Percentiles rank a stretch among this genome's conserved stretches.
Evolutionary conservation across 2,888 invertebrate genomes (phyloP).

Genomic region (Thymelicus sylvestris): DNA sequence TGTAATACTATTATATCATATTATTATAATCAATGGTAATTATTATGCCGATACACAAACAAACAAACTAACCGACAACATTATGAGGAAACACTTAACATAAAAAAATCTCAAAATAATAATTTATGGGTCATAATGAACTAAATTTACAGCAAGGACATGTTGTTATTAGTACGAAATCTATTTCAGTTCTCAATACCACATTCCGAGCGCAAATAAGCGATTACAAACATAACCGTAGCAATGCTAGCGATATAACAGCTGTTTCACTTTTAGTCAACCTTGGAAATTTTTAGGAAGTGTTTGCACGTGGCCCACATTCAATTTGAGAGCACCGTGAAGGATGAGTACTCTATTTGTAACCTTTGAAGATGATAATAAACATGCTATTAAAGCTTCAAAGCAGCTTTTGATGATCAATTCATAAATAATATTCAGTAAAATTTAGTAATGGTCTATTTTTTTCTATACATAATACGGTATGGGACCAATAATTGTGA

Average conservation of each 20-base stretch:
- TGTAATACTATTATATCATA: too few species aligned
- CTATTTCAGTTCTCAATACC: slow-evolving; percentile 19
- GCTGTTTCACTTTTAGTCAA: slow-evolving; percentile 32
- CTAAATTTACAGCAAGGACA: slow-evolving; percentile 14
- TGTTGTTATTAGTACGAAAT: slow-evolving; percentile 14
- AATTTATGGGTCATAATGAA: not conserved
- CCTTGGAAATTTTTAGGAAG: slow-evolving; percentile 34
- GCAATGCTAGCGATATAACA: slow-evolving; percentile 27
- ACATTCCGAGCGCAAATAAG: slow-evolving; percentile 1
- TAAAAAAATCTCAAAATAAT: not conserved
- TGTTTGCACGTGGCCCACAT: slow-evolving; percentile 13
- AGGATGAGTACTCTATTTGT: not conserved
- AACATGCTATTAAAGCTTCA: not conserved
- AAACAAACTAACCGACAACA: too few species aligned
- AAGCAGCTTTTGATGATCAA: slow-evolving; percentile 6
- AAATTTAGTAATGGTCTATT: not conserved
- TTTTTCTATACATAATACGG: too few species aligned
- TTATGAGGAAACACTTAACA: too few species aligned
- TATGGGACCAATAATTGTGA: too few species aligned
- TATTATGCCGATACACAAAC: too few species aligned
- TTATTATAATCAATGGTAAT: too few species aligned
- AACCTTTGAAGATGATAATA: not conserved
- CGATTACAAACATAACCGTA: slow-evolving; percentile 24
- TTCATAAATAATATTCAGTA: not conserved
- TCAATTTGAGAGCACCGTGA: slow-evolving; percentile 3